phyloP scores from a whole-genome alignment of 2,888 invertebrate genomes.

The Platerodrilus igneus region DNA sequence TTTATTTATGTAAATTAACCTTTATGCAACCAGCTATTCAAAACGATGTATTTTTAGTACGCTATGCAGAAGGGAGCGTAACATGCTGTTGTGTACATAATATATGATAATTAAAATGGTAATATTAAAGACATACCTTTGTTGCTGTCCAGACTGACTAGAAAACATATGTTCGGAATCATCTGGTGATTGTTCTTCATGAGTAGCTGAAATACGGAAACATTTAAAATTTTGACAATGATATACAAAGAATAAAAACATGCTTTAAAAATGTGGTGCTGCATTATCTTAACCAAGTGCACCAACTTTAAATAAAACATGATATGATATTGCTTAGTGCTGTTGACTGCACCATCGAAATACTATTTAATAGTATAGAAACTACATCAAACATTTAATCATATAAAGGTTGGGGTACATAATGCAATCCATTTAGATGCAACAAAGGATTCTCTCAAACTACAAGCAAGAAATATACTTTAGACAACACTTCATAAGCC shows the following conservation, averaged over 20 bases:
- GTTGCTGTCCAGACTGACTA: slow-evolving; percentile 12
- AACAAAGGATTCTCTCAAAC: slow-evolving; percentile 4
- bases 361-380: too few species aligned
- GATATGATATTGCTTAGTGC: slow-evolving; percentile 8
- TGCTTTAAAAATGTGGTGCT: slow-evolving; percentile 20
- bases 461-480: slow-evolving; percentile 3
- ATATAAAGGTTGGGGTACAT: too few species aligned
- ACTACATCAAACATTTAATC: too few species aligned
- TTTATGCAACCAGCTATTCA: too few species aligned
- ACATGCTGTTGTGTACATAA: too few species aligned
- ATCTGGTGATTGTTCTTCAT: slow-evolving; percentile 34
- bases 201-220: slow-evolving; percentile 37
- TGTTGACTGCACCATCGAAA: slow-evolving; percentile 8
- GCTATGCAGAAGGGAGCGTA: too few species aligned
- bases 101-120: too few species aligned
- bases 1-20: too few species aligned
- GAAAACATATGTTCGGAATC: slow-evolving; percentile 25
- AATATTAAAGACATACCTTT: slow-evolving; percentile 8
- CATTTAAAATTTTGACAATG: slow-evolving; percentile 2
- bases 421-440: slow-evolving; percentile 11
- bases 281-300: slow-evolving; percentile 16
- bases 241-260: slow-evolving; percentile 7
- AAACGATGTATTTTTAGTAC: too few species aligned
- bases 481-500: slow-evolving; percentile 19
- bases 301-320: slow-evolving; percentile 15